Percentiles rank a stretch among this genome's conserved stretches.
phyloP scores from a whole-genome alignment of 2,113 vertebrate species.

The Chaetura pelagica region DNA sequence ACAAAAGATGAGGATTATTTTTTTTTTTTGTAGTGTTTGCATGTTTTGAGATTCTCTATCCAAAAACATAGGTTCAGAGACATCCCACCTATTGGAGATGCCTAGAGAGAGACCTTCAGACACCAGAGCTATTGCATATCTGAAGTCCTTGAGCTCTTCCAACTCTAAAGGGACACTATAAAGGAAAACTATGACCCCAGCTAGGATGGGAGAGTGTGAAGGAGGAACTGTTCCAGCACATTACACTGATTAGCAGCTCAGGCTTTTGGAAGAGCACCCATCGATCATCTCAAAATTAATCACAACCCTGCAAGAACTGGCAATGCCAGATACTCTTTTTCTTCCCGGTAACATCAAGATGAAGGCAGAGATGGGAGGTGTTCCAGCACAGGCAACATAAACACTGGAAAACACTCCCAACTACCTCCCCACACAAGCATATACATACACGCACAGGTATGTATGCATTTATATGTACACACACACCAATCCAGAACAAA shows the following conservation, averaged over 20 bases:
- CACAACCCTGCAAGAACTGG: background rate
- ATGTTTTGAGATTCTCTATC: background rate
- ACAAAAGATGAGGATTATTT: background rate
- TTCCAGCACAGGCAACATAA: accelerated
- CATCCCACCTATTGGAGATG: background rate
- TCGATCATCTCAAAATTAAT: background rate
- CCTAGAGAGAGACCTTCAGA: background rate
- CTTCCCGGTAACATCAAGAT: background rate
- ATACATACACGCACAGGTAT: background rate
- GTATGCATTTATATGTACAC: background rate
- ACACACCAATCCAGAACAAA: background rate
- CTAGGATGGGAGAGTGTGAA: background rate
- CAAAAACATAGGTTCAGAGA: background rate
- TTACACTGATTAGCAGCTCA: background rate
- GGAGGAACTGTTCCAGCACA: background rate
- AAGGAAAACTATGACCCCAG: background rate
- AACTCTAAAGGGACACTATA: background rate
- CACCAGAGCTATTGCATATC: background rate
- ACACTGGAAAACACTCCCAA: background rate
- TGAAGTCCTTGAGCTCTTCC: background rate
- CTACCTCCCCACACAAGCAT: background rate
- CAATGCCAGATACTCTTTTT: background rate
- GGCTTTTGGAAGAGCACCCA: background rate
- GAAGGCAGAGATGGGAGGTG: background rate
- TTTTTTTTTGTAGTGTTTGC: background rate